Percentiles rank a stretch among this genome's conserved stretches.
phyloP scores from a whole-genome alignment of 2,113 vertebrate species.

The Cebidichthys violaceus region DNA sequence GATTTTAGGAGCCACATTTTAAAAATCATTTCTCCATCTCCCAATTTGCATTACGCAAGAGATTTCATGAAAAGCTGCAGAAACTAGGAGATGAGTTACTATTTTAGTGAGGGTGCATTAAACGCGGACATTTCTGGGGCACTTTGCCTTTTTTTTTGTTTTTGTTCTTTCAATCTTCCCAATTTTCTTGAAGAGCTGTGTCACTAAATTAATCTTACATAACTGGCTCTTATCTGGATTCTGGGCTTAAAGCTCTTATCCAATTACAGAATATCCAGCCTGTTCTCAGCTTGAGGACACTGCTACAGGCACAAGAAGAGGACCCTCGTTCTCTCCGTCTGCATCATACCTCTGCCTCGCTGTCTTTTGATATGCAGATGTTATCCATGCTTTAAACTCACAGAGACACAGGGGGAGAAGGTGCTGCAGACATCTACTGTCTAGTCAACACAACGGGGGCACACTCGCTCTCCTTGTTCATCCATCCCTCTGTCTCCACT shows the following conservation, averaged over 20 bases:
- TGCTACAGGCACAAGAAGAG: conserved; percentile 11
- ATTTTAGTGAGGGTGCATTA: conserved; percentile 38
- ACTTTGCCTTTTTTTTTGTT: conserved; percentile 20
- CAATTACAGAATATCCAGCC: conserved; percentile 64
- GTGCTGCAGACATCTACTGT: conserved; percentile 22
- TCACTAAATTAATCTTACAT: conserved; percentile 71
- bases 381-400: conserved; percentile 35
- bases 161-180: conserved; percentile 41
- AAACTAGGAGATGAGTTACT: conserved; percentile 40
- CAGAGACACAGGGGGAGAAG: background rate
- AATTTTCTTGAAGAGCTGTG: conserved; percentile 61
- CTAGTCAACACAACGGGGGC: conserved; percentile 26
- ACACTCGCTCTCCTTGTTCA: conserved; percentile 16
- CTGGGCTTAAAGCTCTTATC: conserved; percentile 65
- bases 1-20: background rate
- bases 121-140: conserved; percentile 54
- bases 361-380: conserved; percentile 58
- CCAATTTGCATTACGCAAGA: conserved; percentile 36
- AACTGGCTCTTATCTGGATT: conserved; percentile 64
- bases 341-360: conserved; percentile 31
- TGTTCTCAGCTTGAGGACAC: conserved; percentile 46
- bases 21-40: background rate
- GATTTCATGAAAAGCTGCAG: conserved; percentile 35
- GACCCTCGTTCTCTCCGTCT: conserved; percentile 37
- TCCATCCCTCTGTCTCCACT: conserved; percentile 28